Evolutionary conservation across 2,888 invertebrate genomes (phyloP).

Genomic region (Athetis lepigone): DNA sequence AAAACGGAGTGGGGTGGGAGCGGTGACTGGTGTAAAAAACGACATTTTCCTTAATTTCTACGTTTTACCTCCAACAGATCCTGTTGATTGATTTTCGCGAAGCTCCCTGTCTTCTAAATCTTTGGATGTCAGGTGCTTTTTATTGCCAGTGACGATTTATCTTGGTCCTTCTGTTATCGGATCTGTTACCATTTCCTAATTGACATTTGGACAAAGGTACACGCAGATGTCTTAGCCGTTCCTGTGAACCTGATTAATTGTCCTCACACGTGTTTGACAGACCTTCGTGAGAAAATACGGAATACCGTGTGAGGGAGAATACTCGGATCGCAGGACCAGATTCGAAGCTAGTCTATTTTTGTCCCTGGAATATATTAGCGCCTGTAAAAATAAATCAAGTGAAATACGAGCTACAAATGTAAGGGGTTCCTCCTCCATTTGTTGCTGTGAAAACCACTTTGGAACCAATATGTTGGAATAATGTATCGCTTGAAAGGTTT

Average conservation of each 20-base stretch:
- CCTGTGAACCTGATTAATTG: slow-evolving; percentile 77
- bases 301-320: slow-evolving; percentile 69
- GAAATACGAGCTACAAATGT: slow-evolving; percentile 62
- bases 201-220: slow-evolving; percentile 69
- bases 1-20: slow-evolving; percentile 2
- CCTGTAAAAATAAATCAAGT: slow-evolving; percentile 61
- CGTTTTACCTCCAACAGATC: slow-evolving; percentile 27
- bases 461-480: slow-evolving; percentile 54
- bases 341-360: slow-evolving; percentile 61
- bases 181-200: slow-evolving; percentile 58
- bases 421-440: slow-evolving; percentile 51
- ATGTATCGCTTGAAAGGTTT: slow-evolving; percentile 49
- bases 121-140: slow-evolving; percentile 24
- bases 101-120: slow-evolving; percentile 14
- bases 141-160: slow-evolving; percentile 41
- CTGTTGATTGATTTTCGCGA: slow-evolving; percentile 37
- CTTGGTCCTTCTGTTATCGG: slow-evolving; percentile 43
- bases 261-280: slow-evolving; percentile 78
- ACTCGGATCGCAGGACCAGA: slow-evolving; percentile 64
- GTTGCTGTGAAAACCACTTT: slow-evolving; percentile 59
- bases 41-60: slow-evolving; percentile 19
- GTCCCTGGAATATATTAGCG: slow-evolving; percentile 60
- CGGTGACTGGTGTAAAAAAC: slow-evolving; percentile 19
- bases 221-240: slow-evolving; percentile 62
- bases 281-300: slow-evolving; percentile 82